A percentile compares a stretch with the other conserved stretches of the same genome.
Conservation (phyloP, 2,888 invertebrate species). For the Caenorhabditis parvicauda region DNA sequence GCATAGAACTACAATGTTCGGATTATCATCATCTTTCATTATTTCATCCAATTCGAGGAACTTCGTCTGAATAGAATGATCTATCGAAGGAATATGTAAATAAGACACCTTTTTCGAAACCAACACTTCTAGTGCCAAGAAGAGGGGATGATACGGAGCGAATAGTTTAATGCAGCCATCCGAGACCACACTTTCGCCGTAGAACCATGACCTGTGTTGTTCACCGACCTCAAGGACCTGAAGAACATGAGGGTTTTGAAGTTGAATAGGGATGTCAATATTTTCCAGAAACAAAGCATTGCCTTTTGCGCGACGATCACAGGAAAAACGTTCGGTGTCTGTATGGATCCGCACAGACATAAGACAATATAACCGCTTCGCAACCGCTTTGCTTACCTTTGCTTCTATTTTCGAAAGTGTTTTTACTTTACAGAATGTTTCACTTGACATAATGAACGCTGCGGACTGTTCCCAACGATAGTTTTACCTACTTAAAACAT, state of each 20-base stretch:
- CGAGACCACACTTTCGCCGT: slow-evolving; percentile 42
- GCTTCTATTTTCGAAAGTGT: too few relatives aligned
- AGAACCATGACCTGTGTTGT: slow-evolving; percentile 43
- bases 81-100: too few relatives aligned
- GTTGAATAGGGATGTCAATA: not conserved
- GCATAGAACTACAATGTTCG: slow-evolving; percentile 12
- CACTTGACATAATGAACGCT: too few relatives aligned
- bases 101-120: too few relatives aligned
- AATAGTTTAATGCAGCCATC: slow-evolving; percentile 38
- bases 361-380: too few relatives aligned
- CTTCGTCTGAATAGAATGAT: slow-evolving; percentile 11
- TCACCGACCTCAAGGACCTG: slow-evolving; percentile 38
- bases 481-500: too few relatives aligned
- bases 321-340: too few relatives aligned
- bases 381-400: too few relatives aligned
- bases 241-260: not conserved
- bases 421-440: too few relatives aligned
- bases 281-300: not conserved
- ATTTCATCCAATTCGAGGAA: slow-evolving; percentile 40
- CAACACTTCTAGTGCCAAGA: slow-evolving; percentile 33
- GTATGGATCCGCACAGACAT: too few relatives aligned
- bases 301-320: too few relatives aligned
- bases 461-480: too few relatives aligned
- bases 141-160: slow-evolving; percentile 44
- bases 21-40: slow-evolving; percentile 30